Evolutionary conservation across 2,797 vertebrate species (phyloP).

Genomic region (Tangara arthus): DNA sequence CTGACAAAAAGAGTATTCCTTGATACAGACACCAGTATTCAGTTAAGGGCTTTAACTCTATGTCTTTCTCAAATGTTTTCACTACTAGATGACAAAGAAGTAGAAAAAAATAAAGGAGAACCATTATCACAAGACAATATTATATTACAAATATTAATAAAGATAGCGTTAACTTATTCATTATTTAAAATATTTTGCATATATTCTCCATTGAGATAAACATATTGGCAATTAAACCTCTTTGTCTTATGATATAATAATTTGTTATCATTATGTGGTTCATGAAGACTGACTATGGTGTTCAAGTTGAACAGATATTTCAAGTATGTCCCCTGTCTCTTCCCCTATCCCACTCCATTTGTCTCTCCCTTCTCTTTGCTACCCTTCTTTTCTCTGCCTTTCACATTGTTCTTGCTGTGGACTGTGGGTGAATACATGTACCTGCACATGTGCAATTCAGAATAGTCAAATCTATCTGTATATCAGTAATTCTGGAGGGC

Average conservation of each 20-base stretch:
- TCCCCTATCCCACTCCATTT: fast-evolving
- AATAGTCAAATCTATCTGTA: background rate
- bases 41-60: background rate
- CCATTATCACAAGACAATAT: background rate
- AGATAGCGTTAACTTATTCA: background rate
- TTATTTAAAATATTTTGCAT: background rate
- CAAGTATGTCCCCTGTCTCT: background rate
- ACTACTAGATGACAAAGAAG: background rate
- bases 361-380: background rate
- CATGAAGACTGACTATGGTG: background rate
- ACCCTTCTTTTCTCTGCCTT: background rate
- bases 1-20: background rate
- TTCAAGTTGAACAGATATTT: background rate
- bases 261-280: background rate
- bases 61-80: background rate
- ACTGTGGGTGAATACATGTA: background rate
- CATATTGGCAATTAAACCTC: background rate
- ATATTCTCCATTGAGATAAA: background rate
- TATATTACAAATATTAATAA: background rate
- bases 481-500: background rate
- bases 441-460: background rate
- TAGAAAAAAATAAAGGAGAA: fast-evolving
- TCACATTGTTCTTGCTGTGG: background rate
- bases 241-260: background rate
- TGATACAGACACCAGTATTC: background rate